Evolutionary conservation across 2,888 invertebrate genomes (phyloP), one percentile per base, ranked within the genome.

Genomic region (Synanthedon andrenaeformis): DNA sequence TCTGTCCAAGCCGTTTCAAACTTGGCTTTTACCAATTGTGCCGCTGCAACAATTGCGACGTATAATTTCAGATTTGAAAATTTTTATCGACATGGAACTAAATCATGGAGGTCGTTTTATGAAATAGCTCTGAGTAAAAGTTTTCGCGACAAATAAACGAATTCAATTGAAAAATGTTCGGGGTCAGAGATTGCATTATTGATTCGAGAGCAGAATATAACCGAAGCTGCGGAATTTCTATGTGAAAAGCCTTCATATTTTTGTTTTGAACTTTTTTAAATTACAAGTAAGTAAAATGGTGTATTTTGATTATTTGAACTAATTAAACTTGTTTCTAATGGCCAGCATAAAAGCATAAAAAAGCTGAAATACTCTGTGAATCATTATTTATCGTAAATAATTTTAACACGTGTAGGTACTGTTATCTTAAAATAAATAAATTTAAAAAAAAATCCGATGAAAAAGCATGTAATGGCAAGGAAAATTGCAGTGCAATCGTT

Each of bases 81-180:
- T 57, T 56, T 52, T 55, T 56, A 56, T 57, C 55, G 56, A 54
- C 52, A 56, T 51, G 52, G 56, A 53, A 51, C 55, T 54, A 59
- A 57, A 55, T 53, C 53, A 28, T 57, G 57, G 53, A 55, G 52
- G 56, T 57, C 60, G 55, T 58, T 61, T 62, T 63, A 62, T 61
- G 58, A 59, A 59, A 59, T 57, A 35, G 35, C 52, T 56, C 51
- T 23, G 35, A 57, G 53, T 54, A 59, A 59, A 61, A 62, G 58
- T 62, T 62, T 57, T 19, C 6, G 13, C 54, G 55, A 56, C 58
- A 56, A 62, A 62, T 61, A 62, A 62, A 62, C 59, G 58, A 57
- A 54, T 58, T 58, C 55, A 51, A 58, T 54, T 50, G 52, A 51
- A 56, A 23, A 60, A 54, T 57, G 60, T 59, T 59, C 54, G 53